Evolutionary conservation across 2,888 invertebrate species (phyloP), one percentile per base, ranked within the genome.

Genomic region (Pyrochroa serraticornis): DNA sequence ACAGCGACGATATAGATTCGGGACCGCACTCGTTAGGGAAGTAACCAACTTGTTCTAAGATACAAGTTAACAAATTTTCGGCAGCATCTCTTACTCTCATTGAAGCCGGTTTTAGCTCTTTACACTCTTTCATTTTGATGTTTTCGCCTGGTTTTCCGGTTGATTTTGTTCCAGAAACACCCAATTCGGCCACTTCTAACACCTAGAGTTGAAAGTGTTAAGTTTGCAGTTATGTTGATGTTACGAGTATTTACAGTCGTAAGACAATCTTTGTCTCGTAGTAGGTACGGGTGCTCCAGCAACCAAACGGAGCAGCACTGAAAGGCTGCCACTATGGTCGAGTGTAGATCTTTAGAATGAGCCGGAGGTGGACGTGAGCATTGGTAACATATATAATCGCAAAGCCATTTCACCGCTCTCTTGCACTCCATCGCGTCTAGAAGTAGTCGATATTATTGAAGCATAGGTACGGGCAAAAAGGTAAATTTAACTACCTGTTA

Each of bases 81-180:
- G 98, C 99, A 0, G 98, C 97, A 80, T 99, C 98, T 57, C 96
- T 87, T 0, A 99, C 99, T 66, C 99, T 84, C 91, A 97, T 93
- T 0, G 98, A 98, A 0, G 95, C 97, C 0, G 99, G 97, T 75
- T 97, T 97, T 58, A 96, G 77, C 79, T 95, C 94, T 75, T 98
- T 98, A 67, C 96, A 95, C 67, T 95, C 95, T 77, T 97, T 97
- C 86, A 93, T 91, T 78, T 92, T 92, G 0, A 94, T 87, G 7
- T 90, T 87, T 73, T 96, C 96, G 6, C 93, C 93, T 0, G 91
- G 91, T 79, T 95, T 95, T 61, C 89, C 89, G 42, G 88, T 83
- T 53, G 91, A 91, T 81, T 97, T 97, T 6, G 93, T 89, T 9
- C 99, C 99, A 0, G 97, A 97, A 52, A 99, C 94, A 50, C 99